A percentile compares a stretch with the other conserved stretches of the same genome.
Conservation (phyloP, 2,797 vertebrate species). For the Danio choprae region DNA sequence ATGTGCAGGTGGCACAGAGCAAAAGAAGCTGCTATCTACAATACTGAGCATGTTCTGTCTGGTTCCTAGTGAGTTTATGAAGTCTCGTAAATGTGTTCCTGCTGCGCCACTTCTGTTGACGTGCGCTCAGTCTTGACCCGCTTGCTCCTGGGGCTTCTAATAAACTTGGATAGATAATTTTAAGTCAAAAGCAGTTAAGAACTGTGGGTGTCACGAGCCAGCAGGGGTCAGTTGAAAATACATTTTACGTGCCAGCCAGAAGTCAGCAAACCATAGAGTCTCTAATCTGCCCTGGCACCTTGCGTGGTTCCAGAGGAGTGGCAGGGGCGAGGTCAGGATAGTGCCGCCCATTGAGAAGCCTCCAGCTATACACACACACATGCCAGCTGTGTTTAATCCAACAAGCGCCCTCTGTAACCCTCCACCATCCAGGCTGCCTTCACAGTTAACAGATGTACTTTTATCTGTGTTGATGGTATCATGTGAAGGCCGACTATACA, state of each 20-base stretch:
- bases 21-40: conserved; percentile 1
- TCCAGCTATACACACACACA: conserved; percentile 24
- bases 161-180: conserved; percentile 78
- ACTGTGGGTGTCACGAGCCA: conserved; percentile 69
- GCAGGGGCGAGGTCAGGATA: conserved; percentile 62
- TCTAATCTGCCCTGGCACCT: conserved; percentile 74
- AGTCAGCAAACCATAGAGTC: conserved; percentile 59
- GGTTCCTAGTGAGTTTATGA: background rate
- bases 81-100: conserved; percentile 15
- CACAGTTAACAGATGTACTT: conserved; percentile 32
- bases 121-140: conserved; percentile 51
- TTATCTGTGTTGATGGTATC: conserved; percentile 27
- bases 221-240: conserved; percentile 65
- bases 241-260: conserved; percentile 66
- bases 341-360: conserved; percentile 17
- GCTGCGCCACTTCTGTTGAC: conserved; percentile 34
- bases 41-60: background rate
- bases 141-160: conserved; percentile 69
- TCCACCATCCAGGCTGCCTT: conserved; percentile 8
- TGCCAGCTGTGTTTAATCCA: conserved; percentile 32
- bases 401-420: conserved; percentile 12
- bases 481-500: conserved; percentile 1
- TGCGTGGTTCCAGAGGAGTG: conserved; percentile 72
- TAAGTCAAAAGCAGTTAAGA: conserved; percentile 78
- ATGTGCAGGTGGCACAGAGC: background rate